Conservation (phyloP, 2,797 vertebrate species). For the Schizopygopsis pylzovi region DNA sequence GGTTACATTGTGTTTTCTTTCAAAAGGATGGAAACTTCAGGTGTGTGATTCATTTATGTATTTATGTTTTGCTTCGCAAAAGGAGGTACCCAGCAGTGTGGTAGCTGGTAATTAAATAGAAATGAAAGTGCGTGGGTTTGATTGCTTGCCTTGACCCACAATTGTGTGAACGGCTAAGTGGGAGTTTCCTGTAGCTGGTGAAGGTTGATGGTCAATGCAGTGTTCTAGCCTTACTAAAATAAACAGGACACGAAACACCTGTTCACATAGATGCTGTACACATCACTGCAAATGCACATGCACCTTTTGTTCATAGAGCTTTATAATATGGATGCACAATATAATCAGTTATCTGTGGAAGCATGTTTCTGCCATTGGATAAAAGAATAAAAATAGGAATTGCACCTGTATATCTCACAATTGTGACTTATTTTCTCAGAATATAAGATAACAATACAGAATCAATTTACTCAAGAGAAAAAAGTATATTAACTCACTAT, state of each 20-base stretch:
- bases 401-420: not conserved
- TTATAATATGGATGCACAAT: not conserved
- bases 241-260: not conserved
- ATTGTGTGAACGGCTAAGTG: slow-evolving; percentile 49
- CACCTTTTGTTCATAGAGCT: not conserved
- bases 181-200: slow-evolving; percentile 44
- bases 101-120: slow-evolving; percentile 78
- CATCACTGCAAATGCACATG: not conserved
- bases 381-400: not conserved
- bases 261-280: not conserved
- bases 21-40: slow-evolving; percentile 54
- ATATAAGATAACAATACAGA: too few relatives aligned
- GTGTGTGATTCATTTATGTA: slow-evolving; percentile 44
- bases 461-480: too few relatives aligned
- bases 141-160: slow-evolving; percentile 59
- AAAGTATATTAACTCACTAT: too few relatives aligned
- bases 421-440: not conserved
- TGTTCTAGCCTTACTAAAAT: not conserved
- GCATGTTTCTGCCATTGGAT: not conserved
- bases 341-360: not conserved
- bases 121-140: slow-evolving; percentile 66
- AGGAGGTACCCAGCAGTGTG: slow-evolving; percentile 67
- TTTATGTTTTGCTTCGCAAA: slow-evolving; percentile 47
- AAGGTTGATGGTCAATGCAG: slow-evolving; percentile 17
- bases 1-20: slow-evolving; percentile 59